Evolutionary conservation across 1,140 invertebrate species (phyloP).

Genomic region (Pectinophora gossypiella): DNA sequence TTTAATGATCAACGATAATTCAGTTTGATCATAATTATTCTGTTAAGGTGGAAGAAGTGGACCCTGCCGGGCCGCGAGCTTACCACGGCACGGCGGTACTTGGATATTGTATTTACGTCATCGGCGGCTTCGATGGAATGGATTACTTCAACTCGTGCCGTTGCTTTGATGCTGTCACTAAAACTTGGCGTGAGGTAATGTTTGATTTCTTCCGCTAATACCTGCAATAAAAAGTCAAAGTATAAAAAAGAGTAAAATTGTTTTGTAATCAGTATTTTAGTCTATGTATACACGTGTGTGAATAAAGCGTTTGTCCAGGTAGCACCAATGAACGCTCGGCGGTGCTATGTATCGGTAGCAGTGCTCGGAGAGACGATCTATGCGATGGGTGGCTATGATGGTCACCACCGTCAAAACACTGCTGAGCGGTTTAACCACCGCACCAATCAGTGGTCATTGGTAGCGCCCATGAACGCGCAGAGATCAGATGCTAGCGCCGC

Average conservation of each 20-base stretch:
- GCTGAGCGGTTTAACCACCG: conserved; percentile 83
- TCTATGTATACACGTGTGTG: too few species aligned
- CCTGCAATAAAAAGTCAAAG: too few species aligned
- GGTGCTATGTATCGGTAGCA: conserved; percentile 81
- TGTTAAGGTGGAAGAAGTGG: conserved; percentile 70
- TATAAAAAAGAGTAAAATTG: too few species aligned
- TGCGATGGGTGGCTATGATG: conserved; percentile 92
- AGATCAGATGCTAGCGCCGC: conserved; percentile 88
- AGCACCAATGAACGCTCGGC: conserved; percentile 77
- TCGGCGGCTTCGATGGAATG: conserved; percentile 86
- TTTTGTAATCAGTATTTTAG: too few species aligned
- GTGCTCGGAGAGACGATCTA: conserved; percentile 84
- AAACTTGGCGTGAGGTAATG: conserved; percentile 80
- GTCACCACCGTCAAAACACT: conserved; percentile 84
- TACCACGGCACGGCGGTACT: conserved; percentile 86
- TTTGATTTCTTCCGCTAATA: too few species aligned
- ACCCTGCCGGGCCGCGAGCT: conserved; percentile 79
- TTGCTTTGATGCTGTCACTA: conserved; percentile 80
- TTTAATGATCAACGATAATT: too few species aligned
- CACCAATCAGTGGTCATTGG: conserved; percentile 88
- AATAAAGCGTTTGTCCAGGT: conserved; percentile 41
- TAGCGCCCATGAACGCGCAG: conserved; percentile 86
- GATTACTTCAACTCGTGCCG: conserved; percentile 84
- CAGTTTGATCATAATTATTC: too few species aligned
- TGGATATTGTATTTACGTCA: conserved; percentile 83